A percentile compares a stretch with the other conserved stretches of the same genome.
phyloP scores from a whole-genome alignment of 2,113 vertebrate species.

The Limnothrissa miodon region DNA sequence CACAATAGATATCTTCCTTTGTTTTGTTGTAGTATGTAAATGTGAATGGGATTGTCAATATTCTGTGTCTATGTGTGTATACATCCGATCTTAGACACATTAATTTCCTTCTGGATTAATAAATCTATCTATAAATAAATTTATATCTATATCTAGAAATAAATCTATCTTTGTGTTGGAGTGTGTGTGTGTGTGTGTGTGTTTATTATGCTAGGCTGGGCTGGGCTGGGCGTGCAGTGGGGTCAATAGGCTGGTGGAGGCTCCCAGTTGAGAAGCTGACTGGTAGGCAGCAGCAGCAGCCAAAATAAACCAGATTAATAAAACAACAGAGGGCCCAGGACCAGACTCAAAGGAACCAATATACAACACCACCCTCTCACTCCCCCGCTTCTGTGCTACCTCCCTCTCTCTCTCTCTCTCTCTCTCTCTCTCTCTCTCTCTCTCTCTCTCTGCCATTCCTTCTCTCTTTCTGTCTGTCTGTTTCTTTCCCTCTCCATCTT shows the following conservation, averaged over 20 bases:
- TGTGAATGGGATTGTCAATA: too few species aligned
- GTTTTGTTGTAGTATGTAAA: too few species aligned
- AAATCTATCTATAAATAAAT: too few species aligned
- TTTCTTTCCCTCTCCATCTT: conserved; percentile 26
- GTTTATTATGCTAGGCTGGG: conserved; percentile 29
- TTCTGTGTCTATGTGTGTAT: conserved; percentile 25
- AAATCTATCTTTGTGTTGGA: too few species aligned
- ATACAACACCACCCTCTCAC: conserved; percentile 38
- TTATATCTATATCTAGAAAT: too few species aligned
- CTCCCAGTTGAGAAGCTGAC: conserved; percentile 49
- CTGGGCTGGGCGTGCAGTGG: conserved; percentile 19
- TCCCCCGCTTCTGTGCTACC: conserved; percentile 27
- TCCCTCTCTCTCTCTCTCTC: conserved; percentile 24
- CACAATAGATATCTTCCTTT: too few species aligned
- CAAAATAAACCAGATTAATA: conserved; percentile 69
- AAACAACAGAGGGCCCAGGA: conserved; percentile 62
- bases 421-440: neutral
- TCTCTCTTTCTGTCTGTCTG: neutral
- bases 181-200: conserved; percentile 52
- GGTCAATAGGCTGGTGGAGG: conserved; percentile 57
- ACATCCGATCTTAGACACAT: too few species aligned
- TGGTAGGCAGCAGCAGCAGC: conserved; percentile 20
- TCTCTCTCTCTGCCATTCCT: neutral
- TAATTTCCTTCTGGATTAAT: too few species aligned
- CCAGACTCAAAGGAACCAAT: conserved; percentile 53